phyloP scores from a whole-genome alignment of 2,113 vertebrate species.

The Rhinoderma darwinii region DNA sequence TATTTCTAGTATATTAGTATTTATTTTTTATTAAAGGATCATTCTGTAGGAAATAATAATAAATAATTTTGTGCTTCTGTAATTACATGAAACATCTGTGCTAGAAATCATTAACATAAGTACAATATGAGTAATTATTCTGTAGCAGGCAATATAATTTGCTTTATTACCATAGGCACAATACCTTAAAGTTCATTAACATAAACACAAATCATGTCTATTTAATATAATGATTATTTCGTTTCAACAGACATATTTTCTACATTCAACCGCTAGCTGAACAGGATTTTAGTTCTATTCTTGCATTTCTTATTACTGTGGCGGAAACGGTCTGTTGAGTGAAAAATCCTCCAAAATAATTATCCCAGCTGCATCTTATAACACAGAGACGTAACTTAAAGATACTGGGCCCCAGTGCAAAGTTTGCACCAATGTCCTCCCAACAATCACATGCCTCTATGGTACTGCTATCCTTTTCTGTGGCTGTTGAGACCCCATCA shows the following conservation, averaged over 20 bases:
- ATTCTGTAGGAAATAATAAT: background rate
- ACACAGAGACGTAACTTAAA: background rate
- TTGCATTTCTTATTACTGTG: background rate
- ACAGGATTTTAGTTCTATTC: background rate
- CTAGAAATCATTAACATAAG: slow-evolving; percentile 5
- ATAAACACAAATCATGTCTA: background rate
- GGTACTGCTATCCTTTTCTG: background rate
- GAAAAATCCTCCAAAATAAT: background rate
- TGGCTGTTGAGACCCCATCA: background rate
- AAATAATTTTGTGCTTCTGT: background rate
- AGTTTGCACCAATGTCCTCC: too few relatives aligned
- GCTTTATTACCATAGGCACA: background rate
- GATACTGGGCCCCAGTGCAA: background rate
- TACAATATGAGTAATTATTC: background rate
- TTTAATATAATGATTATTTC: background rate
- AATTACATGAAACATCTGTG: slow-evolving; percentile 15
- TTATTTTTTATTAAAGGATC: background rate
- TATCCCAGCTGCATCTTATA: background rate
- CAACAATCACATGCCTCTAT: background rate
- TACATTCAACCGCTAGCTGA: background rate
- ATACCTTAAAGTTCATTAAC: background rate
- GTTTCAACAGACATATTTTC: background rate
- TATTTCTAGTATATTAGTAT: background rate
- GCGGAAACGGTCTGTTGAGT: background rate
- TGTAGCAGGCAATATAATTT: background rate